Percentiles rank a stretch among this genome's conserved stretches.
Conservation (phyloP, 2,888 invertebrate species). For the Eristalis arbustorum region DNA sequence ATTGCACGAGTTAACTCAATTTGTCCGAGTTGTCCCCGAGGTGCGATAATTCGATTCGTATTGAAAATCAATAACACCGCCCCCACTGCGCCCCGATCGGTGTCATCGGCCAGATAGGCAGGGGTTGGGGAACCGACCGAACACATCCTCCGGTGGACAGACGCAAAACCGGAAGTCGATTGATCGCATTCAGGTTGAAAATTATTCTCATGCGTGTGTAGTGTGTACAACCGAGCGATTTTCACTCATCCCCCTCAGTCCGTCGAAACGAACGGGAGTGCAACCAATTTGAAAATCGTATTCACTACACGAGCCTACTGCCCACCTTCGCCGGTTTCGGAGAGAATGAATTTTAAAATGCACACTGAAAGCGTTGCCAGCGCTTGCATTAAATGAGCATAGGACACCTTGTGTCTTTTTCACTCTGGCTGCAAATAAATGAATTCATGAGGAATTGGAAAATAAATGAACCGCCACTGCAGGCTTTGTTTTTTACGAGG, state of each 20-base stretch:
- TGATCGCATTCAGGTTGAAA: conserved; percentile 52
- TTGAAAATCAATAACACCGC: conserved; percentile 66
- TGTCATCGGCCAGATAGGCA: not conserved
- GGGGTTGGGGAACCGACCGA: not conserved
- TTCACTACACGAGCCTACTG: conserved; percentile 7
- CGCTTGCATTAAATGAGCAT: conserved; percentile 41
- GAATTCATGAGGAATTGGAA: conserved; percentile 33
- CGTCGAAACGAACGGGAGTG: conserved; percentile 14
- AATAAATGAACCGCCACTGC: not conserved
- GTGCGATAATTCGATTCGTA: conserved; percentile 67
- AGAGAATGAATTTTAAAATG: conserved; percentile 55
- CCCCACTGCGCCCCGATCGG: not conserved
- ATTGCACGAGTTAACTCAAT: conserved; percentile 70
- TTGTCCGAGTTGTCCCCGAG: conserved; percentile 64
- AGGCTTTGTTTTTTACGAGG: not conserved
- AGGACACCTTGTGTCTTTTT: not conserved
- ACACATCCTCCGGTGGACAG: conserved; percentile 17
- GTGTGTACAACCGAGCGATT: not conserved
- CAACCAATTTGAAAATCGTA: conserved; percentile 54
- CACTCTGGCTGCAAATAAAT: conserved; percentile 34
- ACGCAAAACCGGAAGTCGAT: conserved; percentile 33
- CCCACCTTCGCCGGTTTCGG: not conserved
- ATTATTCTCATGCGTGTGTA: conserved; percentile 34
- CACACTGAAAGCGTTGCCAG: conserved; percentile 55
- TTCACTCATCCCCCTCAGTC: not conserved